Evolutionary conservation across 2,888 invertebrate genomes (phyloP).

Genomic region (Physocephala rufipes): DNA sequence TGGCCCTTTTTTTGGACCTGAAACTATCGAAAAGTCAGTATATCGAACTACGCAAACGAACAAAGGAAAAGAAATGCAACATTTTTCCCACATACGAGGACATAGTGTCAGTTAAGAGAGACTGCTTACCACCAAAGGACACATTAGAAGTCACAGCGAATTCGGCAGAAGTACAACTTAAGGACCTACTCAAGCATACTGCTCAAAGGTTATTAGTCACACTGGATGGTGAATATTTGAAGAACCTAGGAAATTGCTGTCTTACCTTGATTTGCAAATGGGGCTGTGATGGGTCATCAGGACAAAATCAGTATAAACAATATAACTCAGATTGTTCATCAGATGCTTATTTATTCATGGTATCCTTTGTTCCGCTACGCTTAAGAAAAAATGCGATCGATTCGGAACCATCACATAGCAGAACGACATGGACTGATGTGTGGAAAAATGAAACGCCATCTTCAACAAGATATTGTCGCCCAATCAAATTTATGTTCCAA

Average conservation of each 20-base stretch:
- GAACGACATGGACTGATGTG: neutral
- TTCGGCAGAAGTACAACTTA: conserved; percentile 7
- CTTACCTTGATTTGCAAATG: neutral
- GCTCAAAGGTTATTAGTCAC: neutral
- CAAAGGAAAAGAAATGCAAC: neutral
- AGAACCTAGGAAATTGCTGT: neutral
- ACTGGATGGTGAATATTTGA: neutral
- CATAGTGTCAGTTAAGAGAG: no score
- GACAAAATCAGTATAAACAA: no score
- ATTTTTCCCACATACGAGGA: no score
- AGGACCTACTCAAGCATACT: conserved; percentile 6
- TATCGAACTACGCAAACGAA: neutral
- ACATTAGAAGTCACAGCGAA: neutral
- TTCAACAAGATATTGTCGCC: conserved; percentile 19
- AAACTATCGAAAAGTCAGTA: no score
- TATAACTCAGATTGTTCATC: no score
- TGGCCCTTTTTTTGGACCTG: no score
- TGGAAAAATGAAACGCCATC: neutral
- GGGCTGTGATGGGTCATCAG: no score
- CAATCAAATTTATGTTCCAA: neutral
- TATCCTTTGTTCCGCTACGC: no score
- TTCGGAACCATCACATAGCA: neutral
- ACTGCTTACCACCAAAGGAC: neutral
- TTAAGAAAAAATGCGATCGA: neutral
- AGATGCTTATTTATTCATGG: no score